Base-by-base conservation (phyloP, 2,888 invertebrate species). In the Pseudococcus viburni region DNA sequence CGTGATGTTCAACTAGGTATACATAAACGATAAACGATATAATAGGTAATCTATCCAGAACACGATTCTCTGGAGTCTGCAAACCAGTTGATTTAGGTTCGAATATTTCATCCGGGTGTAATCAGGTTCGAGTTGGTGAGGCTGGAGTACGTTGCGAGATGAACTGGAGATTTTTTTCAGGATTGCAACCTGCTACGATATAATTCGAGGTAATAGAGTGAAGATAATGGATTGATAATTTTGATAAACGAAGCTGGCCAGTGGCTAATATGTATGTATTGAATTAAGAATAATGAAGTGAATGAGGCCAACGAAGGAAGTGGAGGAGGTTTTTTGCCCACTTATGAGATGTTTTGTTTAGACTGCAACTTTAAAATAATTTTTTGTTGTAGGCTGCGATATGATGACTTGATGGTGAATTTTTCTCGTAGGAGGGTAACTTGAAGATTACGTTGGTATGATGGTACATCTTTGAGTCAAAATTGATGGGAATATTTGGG, bases 81-180 rank as follows among this genome's bases (percentile, higher is more conserved):
- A 59, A 59, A 59, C 59, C 59, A 59, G 59, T 59, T 59, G n/a
- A 59, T n/a, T 59, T n/a, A 19, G 6, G 42, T 7, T 59, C 59
- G 59, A 59, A 17, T 64, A 64, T 64, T 64, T 22, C 22, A 64
- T 64, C 64, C 64, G 64, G 64, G 22, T 64, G 22, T 64, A 64
- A 64, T 64, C 64, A 64, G 9, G 22, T 64, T 64, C 22, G 15
- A 64, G 19, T 64, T 19, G 9, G 64, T 22, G 9, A 9, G 4
- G 64, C 19, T 22, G 22, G 7, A 15, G 22, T 22, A 22, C 11
- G 9, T 64, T 22, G 1, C 22, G 22, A 64, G 55, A 55, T 55
- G 6, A 55, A 55, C 55, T 55, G n/a, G n/a, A 55, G 55, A n/a
- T 15, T 8, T 64, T 11, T 64, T 22, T 64, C 22, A 22, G 64